These are phyloP conservation scores for Phylloscopus trochiloides DNA, from an alignment of 2,113 vertebrate species.

Conservation along the genomic window DNA sequence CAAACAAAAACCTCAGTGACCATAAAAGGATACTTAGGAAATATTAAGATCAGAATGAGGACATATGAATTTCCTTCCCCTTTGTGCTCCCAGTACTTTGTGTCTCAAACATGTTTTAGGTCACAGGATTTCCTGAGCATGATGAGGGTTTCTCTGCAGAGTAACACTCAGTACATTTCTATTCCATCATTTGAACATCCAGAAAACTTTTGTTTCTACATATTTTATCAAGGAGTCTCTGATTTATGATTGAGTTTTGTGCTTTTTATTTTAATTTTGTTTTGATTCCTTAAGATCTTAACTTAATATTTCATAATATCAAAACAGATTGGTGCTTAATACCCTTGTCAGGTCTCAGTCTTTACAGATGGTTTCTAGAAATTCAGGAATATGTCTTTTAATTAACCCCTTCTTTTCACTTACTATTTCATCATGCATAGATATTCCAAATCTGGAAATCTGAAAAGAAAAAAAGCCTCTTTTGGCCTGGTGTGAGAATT, in stretches of 20 bases:
- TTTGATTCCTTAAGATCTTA: background rate
- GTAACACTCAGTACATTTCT: background rate
- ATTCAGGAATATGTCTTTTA: background rate
- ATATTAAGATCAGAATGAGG: background rate
- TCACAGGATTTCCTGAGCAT: slow-evolving; percentile 15
- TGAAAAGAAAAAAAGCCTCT: background rate
- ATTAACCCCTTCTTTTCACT: background rate
- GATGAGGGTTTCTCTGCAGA: background rate
- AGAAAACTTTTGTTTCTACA: accelerated
- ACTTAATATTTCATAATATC: background rate
- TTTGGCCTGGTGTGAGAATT: background rate
- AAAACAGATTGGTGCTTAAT: background rate
- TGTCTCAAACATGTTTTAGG: background rate
- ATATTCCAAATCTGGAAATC: background rate
- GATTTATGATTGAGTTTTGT: background rate
- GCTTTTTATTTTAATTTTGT: background rate
- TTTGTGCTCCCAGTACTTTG: background rate
- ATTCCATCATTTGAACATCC: background rate
- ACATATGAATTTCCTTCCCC: background rate
- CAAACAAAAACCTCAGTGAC: background rate
- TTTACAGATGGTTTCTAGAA: background rate
- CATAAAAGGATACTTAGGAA: background rate
- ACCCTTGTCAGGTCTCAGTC: background rate
- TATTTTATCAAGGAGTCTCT: background rate
- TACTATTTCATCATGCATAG: background rate